These are phyloP conservation scores for Sebastes iracundus DNA, from an alignment of 2,797 vertebrate species.

Conservation along the genomic window DNA sequence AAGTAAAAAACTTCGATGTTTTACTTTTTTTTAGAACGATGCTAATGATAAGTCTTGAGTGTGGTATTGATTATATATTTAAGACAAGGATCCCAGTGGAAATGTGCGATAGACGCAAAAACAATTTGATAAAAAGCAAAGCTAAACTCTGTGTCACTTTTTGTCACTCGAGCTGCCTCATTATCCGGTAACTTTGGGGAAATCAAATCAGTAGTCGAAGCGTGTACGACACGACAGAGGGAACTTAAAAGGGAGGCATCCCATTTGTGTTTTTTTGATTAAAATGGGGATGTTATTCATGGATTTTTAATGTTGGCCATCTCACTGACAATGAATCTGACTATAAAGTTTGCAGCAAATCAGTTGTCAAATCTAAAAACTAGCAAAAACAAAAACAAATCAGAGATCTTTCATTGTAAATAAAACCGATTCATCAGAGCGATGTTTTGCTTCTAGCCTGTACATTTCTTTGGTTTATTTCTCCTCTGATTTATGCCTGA, in stretches of 20 bases:
- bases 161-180: neutral
- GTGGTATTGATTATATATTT: neutral
- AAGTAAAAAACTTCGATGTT: neutral
- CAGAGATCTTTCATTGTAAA: neutral
- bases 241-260: neutral
- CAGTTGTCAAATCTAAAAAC: neutral
- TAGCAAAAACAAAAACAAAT: neutral
- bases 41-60: neutral
- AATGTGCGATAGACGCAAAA: neutral
- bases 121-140: slow-evolving; percentile 13
- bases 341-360: neutral
- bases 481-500: neutral
- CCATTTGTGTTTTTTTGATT: neutral
- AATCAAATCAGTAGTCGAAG: neutral
- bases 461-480: neutral
- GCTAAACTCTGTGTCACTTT: neutral
- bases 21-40: neutral
- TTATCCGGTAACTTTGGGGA: slow-evolving; percentile 6
- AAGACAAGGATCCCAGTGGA: neutral
- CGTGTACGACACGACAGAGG: neutral
- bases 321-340: neutral
- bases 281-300: neutral
- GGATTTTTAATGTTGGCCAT: neutral
- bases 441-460: neutral
- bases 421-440: neutral